Conservation (phyloP, 1,140 invertebrate genomes). For the Sycobia sp. region DNA sequence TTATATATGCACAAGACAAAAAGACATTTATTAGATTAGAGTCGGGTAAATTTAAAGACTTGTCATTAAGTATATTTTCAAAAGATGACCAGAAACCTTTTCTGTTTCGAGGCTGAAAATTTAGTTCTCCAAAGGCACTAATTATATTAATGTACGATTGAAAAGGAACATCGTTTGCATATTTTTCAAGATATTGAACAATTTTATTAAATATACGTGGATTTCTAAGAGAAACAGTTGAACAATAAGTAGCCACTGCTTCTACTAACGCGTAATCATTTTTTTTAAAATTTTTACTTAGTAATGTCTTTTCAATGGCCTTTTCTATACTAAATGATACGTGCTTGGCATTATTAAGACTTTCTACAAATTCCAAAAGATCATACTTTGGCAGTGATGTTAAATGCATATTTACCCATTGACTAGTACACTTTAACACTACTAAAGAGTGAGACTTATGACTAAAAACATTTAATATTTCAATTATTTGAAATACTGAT, state of each 20-base stretch:
- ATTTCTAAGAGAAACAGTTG: conserved; percentile 66
- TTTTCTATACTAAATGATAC: conserved; percentile 56
- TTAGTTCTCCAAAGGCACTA: conserved; percentile 68
- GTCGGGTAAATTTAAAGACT: conserved; percentile 67
- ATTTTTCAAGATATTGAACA: conserved; percentile 65
- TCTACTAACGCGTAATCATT: conserved; percentile 66
- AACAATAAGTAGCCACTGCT: conserved; percentile 69
- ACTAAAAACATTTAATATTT: conserved; percentile 59
- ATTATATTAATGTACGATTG: conserved; percentile 67
- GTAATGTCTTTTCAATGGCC: conserved; percentile 68
- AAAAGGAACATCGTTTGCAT: conserved; percentile 60
- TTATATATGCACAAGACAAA: conserved; percentile 69
- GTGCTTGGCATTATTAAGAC: conserved; percentile 63
- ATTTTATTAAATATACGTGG: conserved; percentile 65
- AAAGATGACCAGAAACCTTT: conserved; percentile 66
- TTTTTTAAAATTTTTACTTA: conserved; percentile 58
- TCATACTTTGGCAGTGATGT: conserved; percentile 55
- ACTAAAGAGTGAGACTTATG: conserved; percentile 54
- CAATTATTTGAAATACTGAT: conserved; percentile 61
- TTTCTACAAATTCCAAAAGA: conserved; percentile 66
- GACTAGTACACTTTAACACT: conserved; percentile 61
- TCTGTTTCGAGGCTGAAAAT: conserved; percentile 64
- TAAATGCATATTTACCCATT: conserved; percentile 65
- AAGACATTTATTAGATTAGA: conserved; percentile 68
- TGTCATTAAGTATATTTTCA: conserved; percentile 65